Evolutionary conservation across 1,140 invertebrate genomes (phyloP).

Genomic region (Nymphalis io): DNA sequence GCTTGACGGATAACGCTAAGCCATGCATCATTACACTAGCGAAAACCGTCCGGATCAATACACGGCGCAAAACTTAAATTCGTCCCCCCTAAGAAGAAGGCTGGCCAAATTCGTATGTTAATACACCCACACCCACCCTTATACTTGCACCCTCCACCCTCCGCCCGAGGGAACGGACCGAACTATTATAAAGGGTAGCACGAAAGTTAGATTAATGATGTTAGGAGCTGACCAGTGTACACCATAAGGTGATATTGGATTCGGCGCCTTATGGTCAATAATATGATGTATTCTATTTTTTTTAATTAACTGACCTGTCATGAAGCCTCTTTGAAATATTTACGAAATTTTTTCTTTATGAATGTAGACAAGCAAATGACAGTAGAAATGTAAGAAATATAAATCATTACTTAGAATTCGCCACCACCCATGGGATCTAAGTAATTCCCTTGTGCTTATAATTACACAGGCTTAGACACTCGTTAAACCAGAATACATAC

Average conservation of each 20-base stretch:
- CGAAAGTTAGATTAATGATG: slow-evolving; percentile 81
- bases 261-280: background rate
- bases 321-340: too few relatives aligned
- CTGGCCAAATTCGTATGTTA: slow-evolving; percentile 78
- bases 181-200: slow-evolving; percentile 80
- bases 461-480: too few relatives aligned
- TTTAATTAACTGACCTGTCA: too few relatives aligned
- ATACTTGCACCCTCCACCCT: slow-evolving; percentile 46
- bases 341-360: too few relatives aligned
- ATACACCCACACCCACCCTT: slow-evolving; percentile 55
- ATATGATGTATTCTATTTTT: background rate
- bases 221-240: slow-evolving; percentile 76
- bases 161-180: slow-evolving; percentile 64
- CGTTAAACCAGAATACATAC: too few relatives aligned
- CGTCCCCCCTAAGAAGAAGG: slow-evolving; percentile 71
- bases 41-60: slow-evolving; percentile 72
- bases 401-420: too few relatives aligned
- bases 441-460: too few relatives aligned
- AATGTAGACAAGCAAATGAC: too few relatives aligned
- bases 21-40: slow-evolving; percentile 62
- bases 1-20: slow-evolving; percentile 41
- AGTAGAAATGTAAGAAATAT: too few relatives aligned
- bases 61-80: slow-evolving; percentile 76
- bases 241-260: slow-evolving; percentile 31
- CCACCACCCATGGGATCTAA: too few relatives aligned